These are phyloP conservation scores for Crocuta crocuta DNA, from an alignment of 2,113 vertebrate species.

Conservation along the genomic window DNA sequence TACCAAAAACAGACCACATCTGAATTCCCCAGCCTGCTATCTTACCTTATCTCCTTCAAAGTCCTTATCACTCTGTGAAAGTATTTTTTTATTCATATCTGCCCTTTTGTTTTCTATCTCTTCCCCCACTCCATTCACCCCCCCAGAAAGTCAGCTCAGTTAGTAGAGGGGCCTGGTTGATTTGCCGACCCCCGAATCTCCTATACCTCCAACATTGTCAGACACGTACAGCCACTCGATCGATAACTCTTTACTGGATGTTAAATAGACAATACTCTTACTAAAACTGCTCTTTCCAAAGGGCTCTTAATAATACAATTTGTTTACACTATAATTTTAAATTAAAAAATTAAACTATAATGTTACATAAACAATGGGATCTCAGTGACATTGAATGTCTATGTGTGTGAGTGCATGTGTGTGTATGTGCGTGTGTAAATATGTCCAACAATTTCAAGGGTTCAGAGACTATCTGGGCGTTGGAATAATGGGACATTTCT, in stretches of 20 bases:
- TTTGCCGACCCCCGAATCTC: background rate
- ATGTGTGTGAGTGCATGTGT: too few relatives aligned
- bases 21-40: background rate
- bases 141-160: background rate
- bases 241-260: background rate
- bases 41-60: background rate
- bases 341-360: background rate
- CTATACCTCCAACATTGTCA: background rate
- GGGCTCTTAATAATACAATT: background rate
- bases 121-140: background rate
- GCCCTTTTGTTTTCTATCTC: background rate
- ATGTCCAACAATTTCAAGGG: background rate
- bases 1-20: background rate
- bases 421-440: background rate
- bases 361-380: too few relatives aligned
- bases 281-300: background rate
- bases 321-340: background rate
- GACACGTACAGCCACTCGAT: accelerated
- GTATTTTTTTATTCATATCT: background rate
- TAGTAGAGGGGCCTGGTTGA: background rate
- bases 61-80: background rate
- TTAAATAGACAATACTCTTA: background rate
- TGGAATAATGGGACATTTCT: background rate
- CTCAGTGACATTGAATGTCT: background rate
- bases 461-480: background rate